Evolutionary conservation across 2,888 invertebrate species (phyloP), one percentile per base, ranked within the genome.

Genomic region (Tenthredo amoena): DNA sequence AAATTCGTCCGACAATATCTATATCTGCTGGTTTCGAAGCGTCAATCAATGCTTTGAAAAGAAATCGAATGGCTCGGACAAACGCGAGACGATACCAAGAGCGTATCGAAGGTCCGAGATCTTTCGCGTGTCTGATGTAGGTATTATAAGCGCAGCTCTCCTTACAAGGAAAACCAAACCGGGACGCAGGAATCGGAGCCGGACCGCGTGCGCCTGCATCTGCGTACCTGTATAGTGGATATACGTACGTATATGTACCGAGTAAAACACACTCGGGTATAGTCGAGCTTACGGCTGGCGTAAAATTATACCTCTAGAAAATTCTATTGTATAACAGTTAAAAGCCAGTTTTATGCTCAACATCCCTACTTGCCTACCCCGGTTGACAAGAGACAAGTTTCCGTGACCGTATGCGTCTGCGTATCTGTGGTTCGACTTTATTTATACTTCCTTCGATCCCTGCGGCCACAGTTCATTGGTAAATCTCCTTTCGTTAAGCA

Each of bases 261-360:
- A 12, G 31, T 31, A 5, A 47, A 77, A 18, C 76, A 50, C 21
- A 50, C n/a, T 15, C 31, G 5, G 55, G 55, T n/a, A 55, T 31
- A n/a, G 77, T 4, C 77, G 77, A 74, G 74, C 43, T 74, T 74
- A 43, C 77, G 77, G 50, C 47, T 77, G 18, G 62, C 31, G 26
- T 37, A 21, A 7, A 68, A 71, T 37, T n/a, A 68, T 83, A 83
- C 68, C 50, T 71, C 47, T 34, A 47, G 65, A 83, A 83, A 68
- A 83, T 37, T 62, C 83, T 83, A 68, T 83, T 83, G 71, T 83
- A 55, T 55, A 68, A 62, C 83, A 83, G 83, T 83, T 83, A 83
- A 83, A 65, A 71, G 83, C 83, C 50, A 71, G 83, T 71, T 83
- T 68, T 83, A 83, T 83, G 83, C 68, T 71, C 83, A 47, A 31